Evolutionary conservation across 2,113 vertebrate genomes (phyloP).

Genomic region (Naja naja): DNA sequence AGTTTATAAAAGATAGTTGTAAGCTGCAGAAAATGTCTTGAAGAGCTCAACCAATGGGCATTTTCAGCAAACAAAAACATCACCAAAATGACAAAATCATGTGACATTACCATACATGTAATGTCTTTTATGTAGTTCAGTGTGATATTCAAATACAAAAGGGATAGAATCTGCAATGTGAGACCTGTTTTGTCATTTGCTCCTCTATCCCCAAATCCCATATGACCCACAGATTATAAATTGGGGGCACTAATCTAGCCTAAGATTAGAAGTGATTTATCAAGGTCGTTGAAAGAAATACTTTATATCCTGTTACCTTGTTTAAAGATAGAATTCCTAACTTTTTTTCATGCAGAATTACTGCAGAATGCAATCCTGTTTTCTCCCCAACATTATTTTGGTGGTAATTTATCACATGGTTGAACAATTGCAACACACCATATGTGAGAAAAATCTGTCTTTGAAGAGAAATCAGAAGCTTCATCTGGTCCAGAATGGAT

Average conservation of each 20-base stretch:
- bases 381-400: background rate
- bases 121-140: background rate
- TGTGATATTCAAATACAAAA: background rate
- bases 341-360: background rate
- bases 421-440: background rate
- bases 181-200: background rate
- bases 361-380: background rate
- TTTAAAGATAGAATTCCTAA: too few relatives aligned
- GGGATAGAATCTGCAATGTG: background rate
- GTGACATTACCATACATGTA: background rate
- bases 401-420: background rate
- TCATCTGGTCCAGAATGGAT: background rate
- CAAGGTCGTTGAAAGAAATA: background rate
- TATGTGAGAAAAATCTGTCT: background rate
- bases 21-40: background rate
- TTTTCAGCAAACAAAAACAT: background rate
- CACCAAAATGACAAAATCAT: background rate
- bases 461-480: background rate
- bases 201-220: background rate
- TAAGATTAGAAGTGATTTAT: background rate
- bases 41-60: background rate
- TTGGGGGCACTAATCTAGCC: background rate
- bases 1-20: background rate
- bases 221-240: background rate
- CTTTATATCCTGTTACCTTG: background rate